Percentiles rank a stretch among this genome's conserved stretches.
Conservation (phyloP, 2,113 vertebrate genomes). For the Mustelus asterias region DNA sequence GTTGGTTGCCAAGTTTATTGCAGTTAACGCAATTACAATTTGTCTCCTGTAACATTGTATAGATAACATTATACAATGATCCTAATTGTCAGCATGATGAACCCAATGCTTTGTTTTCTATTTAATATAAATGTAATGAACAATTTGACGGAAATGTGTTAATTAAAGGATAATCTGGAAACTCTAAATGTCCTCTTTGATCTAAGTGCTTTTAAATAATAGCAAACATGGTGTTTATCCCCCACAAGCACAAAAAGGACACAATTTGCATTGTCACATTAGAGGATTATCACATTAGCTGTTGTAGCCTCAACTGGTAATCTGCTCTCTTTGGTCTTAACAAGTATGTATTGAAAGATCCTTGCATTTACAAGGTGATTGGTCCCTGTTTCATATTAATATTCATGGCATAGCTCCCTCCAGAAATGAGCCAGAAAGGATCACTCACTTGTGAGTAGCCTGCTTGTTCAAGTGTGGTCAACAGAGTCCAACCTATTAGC, state of each 20-base stretch:
- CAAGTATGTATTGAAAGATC: constrained; percentile 42
- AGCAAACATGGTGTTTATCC: constrained; percentile 48
- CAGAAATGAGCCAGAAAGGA: constrained; percentile 39
- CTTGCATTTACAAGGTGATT: constrained; percentile 45
- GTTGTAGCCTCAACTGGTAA: constrained; percentile 41
- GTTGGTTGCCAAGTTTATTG: neutral
- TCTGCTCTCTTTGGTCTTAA: constrained; percentile 42
- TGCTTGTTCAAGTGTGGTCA: neutral
- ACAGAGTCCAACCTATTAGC: neutral
- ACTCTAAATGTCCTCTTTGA: constrained; percentile 56
- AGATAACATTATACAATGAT: neutral
- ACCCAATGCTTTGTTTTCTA: constrained; percentile 43
- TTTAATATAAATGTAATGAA: constrained; percentile 61
- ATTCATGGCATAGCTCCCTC: constrained; percentile 42
- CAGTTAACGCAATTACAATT: neutral
- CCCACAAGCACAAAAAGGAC: constrained; percentile 46
- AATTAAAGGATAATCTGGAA: constrained; percentile 47
- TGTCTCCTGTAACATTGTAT: neutral
- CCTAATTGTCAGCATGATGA: neutral
- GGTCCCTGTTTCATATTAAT: constrained; percentile 41
- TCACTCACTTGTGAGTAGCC: neutral
- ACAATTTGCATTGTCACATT: constrained; percentile 42
- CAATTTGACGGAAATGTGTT: constrained; percentile 54
- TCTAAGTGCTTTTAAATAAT: constrained; percentile 48
- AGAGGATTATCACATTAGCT: constrained; percentile 43